Percentiles rank a stretch among this genome's conserved stretches.
Evolutionary conservation across 2,797 vertebrate species (phyloP).

Genomic region (Cottoperca gobio): DNA sequence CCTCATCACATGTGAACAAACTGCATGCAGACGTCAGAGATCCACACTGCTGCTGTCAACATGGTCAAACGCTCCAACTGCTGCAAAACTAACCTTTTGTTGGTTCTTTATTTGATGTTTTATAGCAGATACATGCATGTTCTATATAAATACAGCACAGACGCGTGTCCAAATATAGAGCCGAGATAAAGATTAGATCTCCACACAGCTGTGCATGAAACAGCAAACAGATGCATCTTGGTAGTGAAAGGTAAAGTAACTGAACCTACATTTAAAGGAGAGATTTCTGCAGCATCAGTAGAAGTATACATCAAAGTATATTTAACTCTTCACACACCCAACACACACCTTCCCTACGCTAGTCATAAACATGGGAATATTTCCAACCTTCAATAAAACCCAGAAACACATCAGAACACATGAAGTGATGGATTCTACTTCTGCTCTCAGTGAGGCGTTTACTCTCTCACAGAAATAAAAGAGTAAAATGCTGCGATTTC

Average conservation of each 20-base stretch:
- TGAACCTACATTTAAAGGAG: too few relatives aligned
- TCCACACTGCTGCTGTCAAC: not conserved
- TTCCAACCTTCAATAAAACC: not conserved
- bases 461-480: not conserved
- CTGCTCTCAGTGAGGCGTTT: not conserved
- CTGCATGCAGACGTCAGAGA: slow-evolving; percentile 11
- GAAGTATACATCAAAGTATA: too few relatives aligned
- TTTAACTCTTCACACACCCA: not conserved
- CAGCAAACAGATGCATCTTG: not conserved
- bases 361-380: too few relatives aligned
- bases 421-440: not conserved
- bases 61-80: not conserved
- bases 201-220: not conserved
- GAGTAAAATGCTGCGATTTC: slow-evolving; percentile 57
- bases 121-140: too few relatives aligned
- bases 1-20: slow-evolving; percentile 2
- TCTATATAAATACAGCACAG: not conserved
- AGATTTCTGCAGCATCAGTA: too few relatives aligned
- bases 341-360: too few relatives aligned
- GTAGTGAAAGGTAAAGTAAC: too few relatives aligned
- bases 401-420: not conserved
- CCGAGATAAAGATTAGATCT: too few relatives aligned
- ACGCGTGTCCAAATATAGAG: too few relatives aligned
- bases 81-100: not conserved
- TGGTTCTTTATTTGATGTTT: not conserved